These are phyloP conservation scores for Beris chalybata DNA, from an alignment of 2,888 invertebrate species.

Conservation along the genomic window DNA sequence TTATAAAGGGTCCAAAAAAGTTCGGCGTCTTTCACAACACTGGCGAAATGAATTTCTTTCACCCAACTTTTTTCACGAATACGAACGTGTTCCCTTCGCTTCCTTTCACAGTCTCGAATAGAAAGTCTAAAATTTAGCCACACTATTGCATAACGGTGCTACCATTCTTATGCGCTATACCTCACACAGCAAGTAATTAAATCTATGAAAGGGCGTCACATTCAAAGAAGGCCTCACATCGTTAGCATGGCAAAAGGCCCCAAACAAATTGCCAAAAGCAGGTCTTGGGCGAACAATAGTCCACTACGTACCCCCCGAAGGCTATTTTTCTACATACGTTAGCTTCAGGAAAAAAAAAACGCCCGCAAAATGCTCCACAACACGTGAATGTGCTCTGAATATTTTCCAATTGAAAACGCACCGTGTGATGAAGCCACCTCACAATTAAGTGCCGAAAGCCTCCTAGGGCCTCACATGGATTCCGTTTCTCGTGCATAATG, in stretches of 20 bases:
- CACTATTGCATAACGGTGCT: no score
- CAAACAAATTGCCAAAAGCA: constrained; percentile 10
- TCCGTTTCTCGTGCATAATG: no score
- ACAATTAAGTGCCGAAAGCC: background rate
- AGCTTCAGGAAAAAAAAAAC: no score
- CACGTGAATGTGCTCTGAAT: constrained; percentile 18
- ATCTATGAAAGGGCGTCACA: constrained; percentile 17
- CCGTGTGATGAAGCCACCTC: background rate
- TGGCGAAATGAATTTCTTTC: no score
- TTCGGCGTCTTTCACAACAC: no score
- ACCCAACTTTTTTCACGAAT: no score
- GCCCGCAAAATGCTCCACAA: no score
- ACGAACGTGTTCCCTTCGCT: no score
- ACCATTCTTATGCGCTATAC: no score
- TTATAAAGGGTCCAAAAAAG: no score
- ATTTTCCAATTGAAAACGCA: constrained; percentile 11
- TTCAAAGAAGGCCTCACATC: constrained; percentile 13
- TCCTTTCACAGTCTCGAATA: no score
- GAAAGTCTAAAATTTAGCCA: no score
- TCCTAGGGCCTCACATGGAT: background rate
- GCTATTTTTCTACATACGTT: background rate
- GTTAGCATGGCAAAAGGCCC: constrained; percentile 11
- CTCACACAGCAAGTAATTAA: constrained; percentile 8
- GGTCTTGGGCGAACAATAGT: background rate
- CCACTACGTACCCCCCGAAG: constrained; percentile 10